phyloP scores from a whole-genome alignment of 1,140 invertebrate genomes.

The Cydia splendana region DNA sequence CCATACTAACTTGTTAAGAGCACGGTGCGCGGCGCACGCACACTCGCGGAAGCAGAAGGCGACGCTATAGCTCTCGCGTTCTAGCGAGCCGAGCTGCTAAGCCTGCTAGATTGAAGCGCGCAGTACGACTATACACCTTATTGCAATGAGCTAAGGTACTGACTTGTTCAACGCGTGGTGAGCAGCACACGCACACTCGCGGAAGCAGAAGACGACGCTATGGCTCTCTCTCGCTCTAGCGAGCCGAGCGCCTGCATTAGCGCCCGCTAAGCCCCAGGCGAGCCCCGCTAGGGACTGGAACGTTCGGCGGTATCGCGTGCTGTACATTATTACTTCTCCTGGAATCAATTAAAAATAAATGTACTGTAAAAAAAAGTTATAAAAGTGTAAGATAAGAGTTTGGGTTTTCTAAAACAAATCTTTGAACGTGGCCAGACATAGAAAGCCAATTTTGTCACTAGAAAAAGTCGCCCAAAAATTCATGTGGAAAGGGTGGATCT shows the following conservation, averaged over 20 bases:
- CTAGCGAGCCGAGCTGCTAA: constrained; percentile 82
- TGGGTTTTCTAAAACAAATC: too few species aligned
- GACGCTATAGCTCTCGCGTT: constrained; percentile 86
- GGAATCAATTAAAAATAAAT: constrained; percentile 24
- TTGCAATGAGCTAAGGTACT: constrained; percentile 33
- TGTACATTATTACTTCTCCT: constrained; percentile 87
- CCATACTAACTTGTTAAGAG: too few species aligned
- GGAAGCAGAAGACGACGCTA: constrained; percentile 92
- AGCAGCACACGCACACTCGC: constrained; percentile 89
- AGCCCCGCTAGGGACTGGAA: constrained; percentile 93
- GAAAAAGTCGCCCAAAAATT: too few species aligned
- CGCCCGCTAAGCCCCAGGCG: constrained; percentile 87
- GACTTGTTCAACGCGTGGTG: constrained; percentile 83
- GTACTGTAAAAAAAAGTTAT: neutral
- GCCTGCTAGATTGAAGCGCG: too few species aligned
- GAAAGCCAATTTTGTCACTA: too few species aligned
- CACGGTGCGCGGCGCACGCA: too few species aligned
- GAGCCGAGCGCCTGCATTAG: constrained; percentile 83
- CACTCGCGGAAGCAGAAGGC: constrained; percentile 86
- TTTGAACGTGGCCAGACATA: too few species aligned
- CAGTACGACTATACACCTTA: too few species aligned
- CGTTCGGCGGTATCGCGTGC: constrained; percentile 92
- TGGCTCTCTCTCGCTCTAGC: constrained; percentile 83
- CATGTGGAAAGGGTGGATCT: too few species aligned
- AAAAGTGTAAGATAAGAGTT: too few species aligned